Evolutionary conservation across 1,140 invertebrate species (phyloP).

Genomic region (Tetramorium alpestre): DNA sequence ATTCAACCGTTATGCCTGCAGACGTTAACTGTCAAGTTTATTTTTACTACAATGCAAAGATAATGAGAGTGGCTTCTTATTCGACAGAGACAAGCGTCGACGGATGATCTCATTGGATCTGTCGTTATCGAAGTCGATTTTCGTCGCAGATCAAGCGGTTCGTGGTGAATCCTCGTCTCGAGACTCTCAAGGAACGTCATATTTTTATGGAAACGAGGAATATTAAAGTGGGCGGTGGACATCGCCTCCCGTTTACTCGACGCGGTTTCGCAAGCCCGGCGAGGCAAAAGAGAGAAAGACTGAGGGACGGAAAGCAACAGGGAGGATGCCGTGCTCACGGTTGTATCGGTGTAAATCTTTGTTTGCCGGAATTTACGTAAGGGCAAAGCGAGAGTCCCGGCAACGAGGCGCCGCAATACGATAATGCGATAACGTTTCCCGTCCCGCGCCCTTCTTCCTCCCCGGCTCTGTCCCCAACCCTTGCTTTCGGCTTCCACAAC

Average conservation of each 20-base stretch:
- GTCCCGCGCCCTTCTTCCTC: neutral
- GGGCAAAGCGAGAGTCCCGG: conserved; percentile 68
- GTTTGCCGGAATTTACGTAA: conserved; percentile 82
- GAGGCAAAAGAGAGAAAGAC: neutral
- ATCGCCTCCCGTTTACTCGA: conserved; percentile 30
- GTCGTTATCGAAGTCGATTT: conserved; percentile 32
- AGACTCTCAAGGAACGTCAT: conserved; percentile 6
- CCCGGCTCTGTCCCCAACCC: conserved; percentile 30
- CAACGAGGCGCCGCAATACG: conserved; percentile 81
- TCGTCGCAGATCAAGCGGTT: conserved; percentile 20
- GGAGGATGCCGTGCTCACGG: conserved; percentile 18
- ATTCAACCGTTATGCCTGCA: neutral
- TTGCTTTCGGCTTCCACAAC: conserved; percentile 34
- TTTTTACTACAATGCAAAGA: neutral
- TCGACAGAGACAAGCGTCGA: conserved; percentile 4
- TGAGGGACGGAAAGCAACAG: neutral
- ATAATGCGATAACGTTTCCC: conserved; percentile 82
- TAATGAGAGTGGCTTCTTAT: neutral
- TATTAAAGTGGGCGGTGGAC: conserved; percentile 54
- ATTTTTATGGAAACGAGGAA: conserved; percentile 69
- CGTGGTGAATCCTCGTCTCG: neutral
- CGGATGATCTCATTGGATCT: neutral
- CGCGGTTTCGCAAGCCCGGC: conserved; percentile 53
- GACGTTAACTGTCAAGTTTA: neutral
- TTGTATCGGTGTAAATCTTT: conserved; percentile 82